Evolutionary conservation across 2,888 invertebrate species (phyloP).

Genomic region (Parasteatoda lunata): DNA sequence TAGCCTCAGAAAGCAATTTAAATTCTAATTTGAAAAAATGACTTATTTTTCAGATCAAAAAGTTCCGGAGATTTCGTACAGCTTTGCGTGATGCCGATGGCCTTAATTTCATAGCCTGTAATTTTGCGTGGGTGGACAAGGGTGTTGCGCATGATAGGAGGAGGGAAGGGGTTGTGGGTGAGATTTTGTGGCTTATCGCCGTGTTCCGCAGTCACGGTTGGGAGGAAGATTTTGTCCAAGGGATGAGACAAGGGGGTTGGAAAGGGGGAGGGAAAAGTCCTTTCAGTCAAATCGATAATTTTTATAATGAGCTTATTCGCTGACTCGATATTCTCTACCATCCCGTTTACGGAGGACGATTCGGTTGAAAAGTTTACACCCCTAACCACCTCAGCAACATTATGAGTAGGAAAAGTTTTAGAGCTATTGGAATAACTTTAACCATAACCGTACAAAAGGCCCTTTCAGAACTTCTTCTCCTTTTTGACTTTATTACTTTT

Average conservation of each 20-base stretch:
- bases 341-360: slow-evolving; percentile 12
- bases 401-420: no score
- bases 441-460: no score
- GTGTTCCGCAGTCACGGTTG: slow-evolving; percentile 54
- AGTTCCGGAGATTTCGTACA: not conserved
- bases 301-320: slow-evolving; percentile 54
- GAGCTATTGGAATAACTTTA: no score
- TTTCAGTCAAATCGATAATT: slow-evolving; percentile 42
- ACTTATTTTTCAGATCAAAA: not conserved
- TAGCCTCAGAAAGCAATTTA: not conserved
- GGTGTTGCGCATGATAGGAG: not conserved
- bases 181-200: slow-evolving; percentile 50
- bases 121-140: slow-evolving; percentile 17
- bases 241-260: not conserved
- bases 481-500: no score
- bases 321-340: slow-evolving; percentile 31
- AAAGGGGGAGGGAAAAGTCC: not conserved
- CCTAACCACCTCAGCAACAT: no score
- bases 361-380: no score
- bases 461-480: no score
- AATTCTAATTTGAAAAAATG: not conserved
- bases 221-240: not conserved
- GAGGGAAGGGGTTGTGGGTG: not conserved
- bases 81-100: not conserved
- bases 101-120: slow-evolving; percentile 43